Evolutionary conservation across 2,888 invertebrate species (phyloP).

Genomic region (Drosophila paranaensis): DNA sequence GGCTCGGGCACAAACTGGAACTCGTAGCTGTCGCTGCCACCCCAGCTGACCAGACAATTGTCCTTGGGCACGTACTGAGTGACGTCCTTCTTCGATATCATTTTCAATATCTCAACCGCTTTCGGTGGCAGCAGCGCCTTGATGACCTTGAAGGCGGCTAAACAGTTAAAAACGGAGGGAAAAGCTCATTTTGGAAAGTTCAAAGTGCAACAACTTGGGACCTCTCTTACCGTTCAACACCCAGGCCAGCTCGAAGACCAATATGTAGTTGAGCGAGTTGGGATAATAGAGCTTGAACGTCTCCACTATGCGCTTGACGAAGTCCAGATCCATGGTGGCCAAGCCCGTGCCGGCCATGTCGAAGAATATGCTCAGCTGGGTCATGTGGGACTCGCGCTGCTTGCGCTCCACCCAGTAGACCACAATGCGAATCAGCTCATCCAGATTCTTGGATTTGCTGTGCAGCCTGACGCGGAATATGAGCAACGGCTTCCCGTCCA

Average conservation of each 20-base stretch:
- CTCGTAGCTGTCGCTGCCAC: constrained; percentile 90
- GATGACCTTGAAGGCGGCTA: constrained; percentile 95
- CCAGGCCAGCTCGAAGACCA: constrained; percentile 98
- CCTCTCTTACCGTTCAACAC: constrained; percentile 90
- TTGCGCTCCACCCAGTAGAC: constrained; percentile 89
- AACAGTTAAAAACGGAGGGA: not conserved
- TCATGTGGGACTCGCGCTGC: constrained; percentile 89
- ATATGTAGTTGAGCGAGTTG: constrained; percentile 93
- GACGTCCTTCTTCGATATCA: constrained; percentile 90
- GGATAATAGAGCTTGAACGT: constrained; percentile 96
- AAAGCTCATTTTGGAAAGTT: constrained; percentile 22
- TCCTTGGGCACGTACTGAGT: constrained; percentile 90
- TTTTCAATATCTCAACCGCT: constrained; percentile 94
- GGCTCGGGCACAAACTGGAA: constrained; percentile 89
- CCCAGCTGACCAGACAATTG: constrained; percentile 92
- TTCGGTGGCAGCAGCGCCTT: constrained; percentile 94
- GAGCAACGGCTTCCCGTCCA: constrained; percentile 91
- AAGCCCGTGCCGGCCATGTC: constrained; percentile 96
- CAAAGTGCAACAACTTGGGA: not conserved
- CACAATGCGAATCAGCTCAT: constrained; percentile 91
- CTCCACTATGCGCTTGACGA: constrained; percentile 93
- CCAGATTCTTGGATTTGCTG: constrained; percentile 90
- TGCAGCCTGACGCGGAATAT: constrained; percentile 93
- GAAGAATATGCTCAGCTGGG: constrained; percentile 93
- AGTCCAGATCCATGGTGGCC: constrained; percentile 95